Evolutionary conservation across 2,888 invertebrate genomes (phyloP), one percentile per base, ranked within the genome.

Genomic region (Phortica okadai): DNA sequence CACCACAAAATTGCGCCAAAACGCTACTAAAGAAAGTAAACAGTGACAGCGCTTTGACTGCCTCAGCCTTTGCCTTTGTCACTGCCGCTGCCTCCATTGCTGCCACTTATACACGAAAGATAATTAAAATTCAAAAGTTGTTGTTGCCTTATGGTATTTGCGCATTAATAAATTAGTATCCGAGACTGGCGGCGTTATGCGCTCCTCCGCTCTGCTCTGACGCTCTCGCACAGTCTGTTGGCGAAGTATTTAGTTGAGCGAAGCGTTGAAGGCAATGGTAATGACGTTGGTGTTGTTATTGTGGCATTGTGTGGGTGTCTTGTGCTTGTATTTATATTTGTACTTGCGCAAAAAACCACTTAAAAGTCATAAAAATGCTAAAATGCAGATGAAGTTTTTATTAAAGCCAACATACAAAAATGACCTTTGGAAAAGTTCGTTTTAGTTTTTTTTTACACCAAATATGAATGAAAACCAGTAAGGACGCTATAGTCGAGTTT

Each of bases 331-430:
- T 2, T 44, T 44, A 50, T 11, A 10, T 21, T 25, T 54, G n/a
- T 76, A 33, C 21, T 76, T 76, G 59, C 73, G 50, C 56, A 10
- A 74, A 78, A 70, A 77, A 64, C 73, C 78, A 83, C 75, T 82
- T 82, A 75, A 82, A 80, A 78, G 79, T 78, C 86, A 84, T 83
- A 79, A 79, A 87, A 83, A 82, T 86, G 81, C 81, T 78, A 76
- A 76, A 81, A 83, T 81, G 79, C 75, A 66, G 77, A 75, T 54
- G 74, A 73, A 74, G 72, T 74, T 77, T 78, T 45, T 54, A 33
- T 69, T 54, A 50, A 50, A 50, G 50, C 10, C 45, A 70, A 50
- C 21, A 25, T 6, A 45, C 50, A 45, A 70, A 70, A 42, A 45
- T 45, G 67, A n/a, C 67, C 42, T 56, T 56, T 14, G 0, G 56